These are phyloP conservation scores for Brienomyrus longianalis DNA, from an alignment of 2,113 vertebrate genomes.

Conservation along the genomic window DNA sequence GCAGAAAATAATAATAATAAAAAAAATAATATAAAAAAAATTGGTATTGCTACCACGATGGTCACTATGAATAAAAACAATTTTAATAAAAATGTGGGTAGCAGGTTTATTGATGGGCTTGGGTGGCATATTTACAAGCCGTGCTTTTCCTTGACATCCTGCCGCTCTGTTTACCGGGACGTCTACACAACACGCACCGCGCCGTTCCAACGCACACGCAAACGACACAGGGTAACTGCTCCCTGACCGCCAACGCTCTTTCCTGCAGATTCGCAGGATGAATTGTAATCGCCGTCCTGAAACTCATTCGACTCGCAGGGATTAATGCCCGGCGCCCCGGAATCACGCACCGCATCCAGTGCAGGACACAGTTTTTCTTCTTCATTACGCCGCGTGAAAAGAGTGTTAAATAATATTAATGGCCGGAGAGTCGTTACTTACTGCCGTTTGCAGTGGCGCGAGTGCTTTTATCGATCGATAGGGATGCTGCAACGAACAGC, in stretches of 20 bases:
- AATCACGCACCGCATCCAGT: constrained; percentile 23
- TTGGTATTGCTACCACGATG: neutral
- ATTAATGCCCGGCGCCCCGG: neutral
- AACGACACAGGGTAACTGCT: neutral
- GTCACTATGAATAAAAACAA: neutral
- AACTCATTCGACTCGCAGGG: neutral
- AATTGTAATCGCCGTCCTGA: neutral
- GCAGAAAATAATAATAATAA: neutral
- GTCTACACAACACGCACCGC: neutral
- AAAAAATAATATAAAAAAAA: neutral
- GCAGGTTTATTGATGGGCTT: neutral
- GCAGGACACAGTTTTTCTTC: constrained; percentile 75
- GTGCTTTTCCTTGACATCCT: neutral
- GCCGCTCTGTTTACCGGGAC: neutral
- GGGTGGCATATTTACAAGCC: neutral
- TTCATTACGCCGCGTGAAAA: constrained; percentile 81
- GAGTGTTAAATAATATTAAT: constrained; percentile 99
- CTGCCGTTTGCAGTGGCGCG: constrained; percentile 76
- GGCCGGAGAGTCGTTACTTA: constrained; percentile 87
- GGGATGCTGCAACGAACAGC: constrained; percentile 69
- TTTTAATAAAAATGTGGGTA: neutral
- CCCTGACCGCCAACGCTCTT: neutral
- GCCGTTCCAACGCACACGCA: neutral
- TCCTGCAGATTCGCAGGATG: constrained; percentile 1
- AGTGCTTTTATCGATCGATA: constrained; percentile 96